Evolutionary conservation across 2,113 vertebrate species (phyloP).

Genomic region (Papio anubis): DNA sequence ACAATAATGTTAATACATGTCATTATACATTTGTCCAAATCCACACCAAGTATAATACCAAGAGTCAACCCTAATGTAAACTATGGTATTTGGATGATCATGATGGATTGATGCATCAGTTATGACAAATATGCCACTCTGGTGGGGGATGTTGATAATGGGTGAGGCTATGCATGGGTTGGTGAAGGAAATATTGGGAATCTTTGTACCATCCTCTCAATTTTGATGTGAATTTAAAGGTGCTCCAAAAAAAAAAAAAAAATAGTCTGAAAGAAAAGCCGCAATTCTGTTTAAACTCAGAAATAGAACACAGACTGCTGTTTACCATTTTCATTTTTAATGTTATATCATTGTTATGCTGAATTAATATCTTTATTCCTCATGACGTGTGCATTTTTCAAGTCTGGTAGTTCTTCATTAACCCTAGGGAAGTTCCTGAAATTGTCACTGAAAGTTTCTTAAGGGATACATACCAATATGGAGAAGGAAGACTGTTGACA

Average conservation of each 20-base stretch:
- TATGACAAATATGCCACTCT: neutral
- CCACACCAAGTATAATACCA: neutral
- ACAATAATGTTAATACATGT: too few species aligned
- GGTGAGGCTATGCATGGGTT: too few species aligned
- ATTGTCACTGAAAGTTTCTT: neutral
- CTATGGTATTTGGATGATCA: neutral
- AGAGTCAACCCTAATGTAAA: neutral
- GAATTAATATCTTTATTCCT: neutral
- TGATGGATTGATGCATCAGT: neutral
- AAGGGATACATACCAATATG: neutral
- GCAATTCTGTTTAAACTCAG: neutral
- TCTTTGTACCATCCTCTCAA: neutral
- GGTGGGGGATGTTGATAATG: neutral
- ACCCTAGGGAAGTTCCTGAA: neutral
- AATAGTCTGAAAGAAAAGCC: neutral
- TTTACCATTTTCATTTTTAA: neutral
- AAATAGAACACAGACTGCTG: neutral
- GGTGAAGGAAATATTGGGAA: rapidly evolving
- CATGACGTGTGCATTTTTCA: neutral
- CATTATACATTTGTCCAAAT: neutral
- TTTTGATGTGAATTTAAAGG: neutral
- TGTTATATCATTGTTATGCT: neutral
- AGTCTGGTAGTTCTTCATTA: neutral
- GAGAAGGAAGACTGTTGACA: neutral
- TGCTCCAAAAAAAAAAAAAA: neutral